phyloP scores from a whole-genome alignment of 2,888 invertebrate species.

The Eubasilissa splendida region DNA sequence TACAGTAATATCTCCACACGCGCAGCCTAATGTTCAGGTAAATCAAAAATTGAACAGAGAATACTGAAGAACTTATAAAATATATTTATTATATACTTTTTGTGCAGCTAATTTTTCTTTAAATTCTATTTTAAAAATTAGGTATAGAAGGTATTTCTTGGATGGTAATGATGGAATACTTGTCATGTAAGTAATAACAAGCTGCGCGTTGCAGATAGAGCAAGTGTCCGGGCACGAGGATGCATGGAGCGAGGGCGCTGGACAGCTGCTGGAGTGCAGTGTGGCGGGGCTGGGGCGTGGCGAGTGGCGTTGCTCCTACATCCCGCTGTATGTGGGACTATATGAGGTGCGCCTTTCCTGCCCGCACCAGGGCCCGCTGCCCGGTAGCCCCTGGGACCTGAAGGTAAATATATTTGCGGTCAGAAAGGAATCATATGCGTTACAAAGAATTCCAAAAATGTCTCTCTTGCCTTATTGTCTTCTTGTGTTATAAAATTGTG shows the following conservation, averaged over 20 bases:
- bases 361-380: slow-evolving; percentile 73
- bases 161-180: no score
- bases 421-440: no score
- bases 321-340: slow-evolving; percentile 91
- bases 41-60: background rate
- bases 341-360: slow-evolving; percentile 90
- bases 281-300: slow-evolving; percentile 78
- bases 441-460: no score
- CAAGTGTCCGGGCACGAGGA: slow-evolving; percentile 63
- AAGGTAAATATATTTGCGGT: slow-evolving; percentile 65
- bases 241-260: slow-evolving; percentile 63
- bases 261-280: slow-evolving; percentile 74
- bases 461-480: no score
- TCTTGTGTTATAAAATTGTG: no score
- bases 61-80: no score
- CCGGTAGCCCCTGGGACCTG: slow-evolving; percentile 89
- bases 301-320: slow-evolving; percentile 91
- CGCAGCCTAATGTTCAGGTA: slow-evolving; percentile 79
- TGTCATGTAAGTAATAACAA: no score
- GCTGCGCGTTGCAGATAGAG: slow-evolving; percentile 65
- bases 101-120: no score
- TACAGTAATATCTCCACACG: slow-evolving; percentile 75
- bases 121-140: no score
- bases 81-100: no score
- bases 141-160: no score